A percentile compares a stretch with the other conserved stretches of the same genome.
Conservation (phyloP, 2,888 invertebrate species). For the Noctua fimbriata region DNA sequence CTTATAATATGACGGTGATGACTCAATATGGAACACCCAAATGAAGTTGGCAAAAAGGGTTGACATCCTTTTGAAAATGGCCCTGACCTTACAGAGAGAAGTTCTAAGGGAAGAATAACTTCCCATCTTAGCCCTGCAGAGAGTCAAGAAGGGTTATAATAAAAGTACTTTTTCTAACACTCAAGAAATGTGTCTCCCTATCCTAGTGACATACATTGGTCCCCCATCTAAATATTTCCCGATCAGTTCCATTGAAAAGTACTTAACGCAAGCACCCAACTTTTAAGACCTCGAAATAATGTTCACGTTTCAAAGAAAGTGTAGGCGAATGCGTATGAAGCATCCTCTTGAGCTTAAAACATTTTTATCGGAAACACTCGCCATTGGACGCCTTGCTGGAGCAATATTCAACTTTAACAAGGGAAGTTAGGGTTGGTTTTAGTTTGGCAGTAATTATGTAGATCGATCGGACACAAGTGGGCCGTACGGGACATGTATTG, state of each 20-base stretch:
- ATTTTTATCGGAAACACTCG: constrained; percentile 75
- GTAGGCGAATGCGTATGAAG: constrained; percentile 73
- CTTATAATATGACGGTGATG: no score
- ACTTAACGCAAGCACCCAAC: constrained; percentile 49
- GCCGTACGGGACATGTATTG: constrained; percentile 72
- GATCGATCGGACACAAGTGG: constrained; percentile 74
- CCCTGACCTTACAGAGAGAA: background rate
- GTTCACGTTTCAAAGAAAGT: constrained; percentile 70
- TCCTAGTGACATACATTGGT: constrained; percentile 17
- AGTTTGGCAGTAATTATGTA: constrained; percentile 54
- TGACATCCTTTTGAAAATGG: background rate
- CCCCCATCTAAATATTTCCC: constrained; percentile 42
- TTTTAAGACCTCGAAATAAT: constrained; percentile 70
- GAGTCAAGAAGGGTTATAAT: background rate
- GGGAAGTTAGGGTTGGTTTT: constrained; percentile 58
- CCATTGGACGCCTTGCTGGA: constrained; percentile 22
- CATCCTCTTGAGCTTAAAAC: constrained; percentile 74
- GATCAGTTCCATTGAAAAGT: constrained; percentile 50
- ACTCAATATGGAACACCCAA: background rate
- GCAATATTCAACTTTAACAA: constrained; percentile 46
- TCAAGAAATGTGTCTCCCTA: background rate
- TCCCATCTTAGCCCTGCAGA: background rate
- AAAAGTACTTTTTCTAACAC: background rate
- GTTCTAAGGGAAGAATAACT: background rate
- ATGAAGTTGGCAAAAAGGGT: background rate